Conservation (phyloP, 2,888 invertebrate genomes). For the Candidula unifasciata region DNA sequence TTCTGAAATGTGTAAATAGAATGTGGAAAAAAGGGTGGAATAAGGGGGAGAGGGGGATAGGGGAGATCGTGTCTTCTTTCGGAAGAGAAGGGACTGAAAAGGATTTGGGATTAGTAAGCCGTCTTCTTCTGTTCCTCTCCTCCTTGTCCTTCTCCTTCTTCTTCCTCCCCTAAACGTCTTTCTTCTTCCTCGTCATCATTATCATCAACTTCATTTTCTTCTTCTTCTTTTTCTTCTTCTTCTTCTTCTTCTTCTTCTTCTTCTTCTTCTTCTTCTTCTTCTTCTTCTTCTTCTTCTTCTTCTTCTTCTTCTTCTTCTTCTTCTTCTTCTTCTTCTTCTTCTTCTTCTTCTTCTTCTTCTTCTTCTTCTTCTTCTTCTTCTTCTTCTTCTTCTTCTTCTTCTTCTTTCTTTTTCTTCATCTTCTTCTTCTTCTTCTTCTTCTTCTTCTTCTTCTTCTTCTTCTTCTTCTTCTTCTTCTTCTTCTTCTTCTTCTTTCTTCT, state of each 20-base stretch:
- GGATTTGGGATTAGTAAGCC: too few species aligned
- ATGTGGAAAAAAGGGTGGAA: too few species aligned
- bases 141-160: too few species aligned
- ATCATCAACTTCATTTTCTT: neutral
- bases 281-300: slow-evolving; percentile 13
- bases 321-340: slow-evolving; percentile 30
- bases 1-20: too few species aligned
- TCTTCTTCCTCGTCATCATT: too few species aligned
- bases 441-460: slow-evolving; percentile 1
- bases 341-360: slow-evolving; percentile 27
- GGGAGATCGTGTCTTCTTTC: too few species aligned
- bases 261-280: slow-evolving; percentile 24
- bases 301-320: slow-evolving; percentile 21
- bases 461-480: neutral
- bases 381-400: slow-evolving; percentile 3
- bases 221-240: neutral
- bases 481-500: neutral
- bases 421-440: neutral
- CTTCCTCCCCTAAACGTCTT: too few species aligned
- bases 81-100: too few species aligned
- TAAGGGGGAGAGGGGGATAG: too few species aligned
- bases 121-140: too few species aligned
- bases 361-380: neutral
- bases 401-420: neutral
- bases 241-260: too few species aligned